Conservation (phyloP, 2,797 vertebrate species). For the Neomorphus geoffroyi region DNA sequence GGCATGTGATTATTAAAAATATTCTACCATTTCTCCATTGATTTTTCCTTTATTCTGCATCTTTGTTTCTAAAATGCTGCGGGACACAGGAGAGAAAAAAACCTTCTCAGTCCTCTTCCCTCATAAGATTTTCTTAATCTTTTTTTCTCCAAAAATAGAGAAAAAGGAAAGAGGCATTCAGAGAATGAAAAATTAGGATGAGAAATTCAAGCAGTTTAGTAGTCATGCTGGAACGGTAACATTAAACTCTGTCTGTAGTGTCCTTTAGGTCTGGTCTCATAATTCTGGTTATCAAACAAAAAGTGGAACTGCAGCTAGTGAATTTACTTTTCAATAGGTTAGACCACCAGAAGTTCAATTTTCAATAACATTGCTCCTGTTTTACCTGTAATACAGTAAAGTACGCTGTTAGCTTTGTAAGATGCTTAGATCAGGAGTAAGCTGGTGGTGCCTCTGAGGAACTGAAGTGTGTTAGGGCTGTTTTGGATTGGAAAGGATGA, state of each 20-base stretch:
- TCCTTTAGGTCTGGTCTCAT: not conserved
- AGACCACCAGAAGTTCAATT: not conserved
- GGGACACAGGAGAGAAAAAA: not conserved
- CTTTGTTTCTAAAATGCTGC: not conserved
- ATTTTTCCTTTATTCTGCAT: not conserved
- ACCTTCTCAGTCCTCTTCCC: not conserved
- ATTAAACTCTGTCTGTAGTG: not conserved
- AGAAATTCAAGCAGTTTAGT: not conserved
- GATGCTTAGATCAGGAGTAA: not conserved
- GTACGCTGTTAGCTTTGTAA: not conserved
- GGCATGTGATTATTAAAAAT: not conserved
- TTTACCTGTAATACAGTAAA: slow-evolving; percentile 1
- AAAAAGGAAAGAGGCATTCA: not conserved
- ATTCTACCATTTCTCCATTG: not conserved
- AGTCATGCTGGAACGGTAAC: not conserved
- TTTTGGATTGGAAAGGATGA: not conserved
- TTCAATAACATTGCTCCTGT: not conserved
- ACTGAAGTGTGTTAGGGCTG: not conserved
- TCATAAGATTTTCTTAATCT: not conserved
- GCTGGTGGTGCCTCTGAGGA: not conserved
- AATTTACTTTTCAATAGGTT: not conserved
- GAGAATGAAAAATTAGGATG: not conserved
- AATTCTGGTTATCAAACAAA: not conserved
- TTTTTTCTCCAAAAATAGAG: not conserved
- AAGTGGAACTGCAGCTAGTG: not conserved